Percentiles rank a stretch among this genome's conserved stretches.
phyloP scores from a whole-genome alignment of 2,797 vertebrate species.

The Pipistrellus pipistrellus region DNA sequence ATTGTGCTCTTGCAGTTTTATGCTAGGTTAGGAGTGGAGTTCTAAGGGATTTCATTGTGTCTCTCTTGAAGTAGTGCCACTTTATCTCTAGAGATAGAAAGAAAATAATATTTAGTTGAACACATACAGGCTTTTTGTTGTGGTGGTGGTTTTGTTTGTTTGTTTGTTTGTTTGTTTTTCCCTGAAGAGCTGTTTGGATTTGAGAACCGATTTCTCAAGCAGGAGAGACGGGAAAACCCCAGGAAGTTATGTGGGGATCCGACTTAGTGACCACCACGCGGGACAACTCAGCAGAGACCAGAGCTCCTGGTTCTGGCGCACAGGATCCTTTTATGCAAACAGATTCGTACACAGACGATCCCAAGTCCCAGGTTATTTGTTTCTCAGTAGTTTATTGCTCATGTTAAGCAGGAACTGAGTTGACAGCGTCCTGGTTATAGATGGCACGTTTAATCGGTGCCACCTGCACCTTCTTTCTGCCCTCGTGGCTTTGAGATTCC shows the following conservation, averaged over 20 bases:
- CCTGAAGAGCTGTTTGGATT: conserved; percentile 39
- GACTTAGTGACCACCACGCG: background rate
- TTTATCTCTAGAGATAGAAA: conserved; percentile 57
- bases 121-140: background rate
- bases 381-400: background rate
- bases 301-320: conserved; percentile 38
- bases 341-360: conserved; percentile 52
- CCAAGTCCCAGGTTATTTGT: conserved; percentile 46
- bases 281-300: background rate
- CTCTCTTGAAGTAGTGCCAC: conserved; percentile 44
- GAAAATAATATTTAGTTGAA: conserved; percentile 64
- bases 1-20: conserved; percentile 66
- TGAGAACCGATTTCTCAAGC: conserved; percentile 27
- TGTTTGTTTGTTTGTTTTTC: background rate
- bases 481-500: background rate
- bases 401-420: conserved; percentile 50
- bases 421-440: background rate
- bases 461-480: conserved; percentile 21
- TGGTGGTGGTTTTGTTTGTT: background rate
- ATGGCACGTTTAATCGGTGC: background rate
- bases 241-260: conserved; percentile 59
- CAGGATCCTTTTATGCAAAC: conserved; percentile 48
- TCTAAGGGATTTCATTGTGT: conserved; percentile 57
- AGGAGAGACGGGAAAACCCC: conserved; percentile 5
- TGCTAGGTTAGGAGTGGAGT: conserved; percentile 51